Base-by-base conservation (phyloP, 2,113 vertebrate genomes). In the Phodopus roborovskii region DNA sequence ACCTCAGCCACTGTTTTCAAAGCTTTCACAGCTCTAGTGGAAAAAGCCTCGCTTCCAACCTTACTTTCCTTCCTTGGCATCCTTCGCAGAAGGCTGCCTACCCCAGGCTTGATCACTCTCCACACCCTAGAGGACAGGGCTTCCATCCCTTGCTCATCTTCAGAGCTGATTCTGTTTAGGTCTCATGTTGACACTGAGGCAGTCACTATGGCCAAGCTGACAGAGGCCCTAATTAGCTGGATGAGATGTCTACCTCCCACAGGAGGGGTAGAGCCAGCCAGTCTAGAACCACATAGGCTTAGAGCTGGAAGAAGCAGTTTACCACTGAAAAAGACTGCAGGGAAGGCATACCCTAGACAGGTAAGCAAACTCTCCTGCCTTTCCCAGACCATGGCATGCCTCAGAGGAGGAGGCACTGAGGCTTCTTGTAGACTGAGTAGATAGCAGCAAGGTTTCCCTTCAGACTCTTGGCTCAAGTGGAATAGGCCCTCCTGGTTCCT, bases 391-490 rank as follows among this genome's bases (percentile, higher is more conserved):
- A 39, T 28, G 3, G 4, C 17, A 15, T 75, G 17, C 19, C 71
- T 75, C n/a, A 24, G 58, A 22, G 30, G 17, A 66, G 36, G 20
- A 96, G 60, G 93, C 77, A 10, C 53, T 16, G 62, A 90, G 12
- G 88, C 8, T 64, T 64, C 50, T 81, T 70, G 17, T 45, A 78
- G 42, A 82, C 11, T 4, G 50, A 75, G 19, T 39, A 75, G 58
- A 39, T 13, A 9, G 24, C 12, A 36, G 12, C 0, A 0, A 71
- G 8, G 24, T 7, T 28, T 6, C 17, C 13, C 45, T 33, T 3
- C 28, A 24, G 10, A n/a, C 56, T 50, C 2, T 7, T 9, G 78
- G 3, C 75, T 36, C 7, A 22, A 36, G 19, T 71, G 39, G 4
- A 7, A 42, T 60, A 62, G n/a, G 33, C 19, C 2, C 50, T 66